Evolutionary conservation across 2,888 invertebrate species (phyloP).

Genomic region (Ormyrus thymus): DNA sequence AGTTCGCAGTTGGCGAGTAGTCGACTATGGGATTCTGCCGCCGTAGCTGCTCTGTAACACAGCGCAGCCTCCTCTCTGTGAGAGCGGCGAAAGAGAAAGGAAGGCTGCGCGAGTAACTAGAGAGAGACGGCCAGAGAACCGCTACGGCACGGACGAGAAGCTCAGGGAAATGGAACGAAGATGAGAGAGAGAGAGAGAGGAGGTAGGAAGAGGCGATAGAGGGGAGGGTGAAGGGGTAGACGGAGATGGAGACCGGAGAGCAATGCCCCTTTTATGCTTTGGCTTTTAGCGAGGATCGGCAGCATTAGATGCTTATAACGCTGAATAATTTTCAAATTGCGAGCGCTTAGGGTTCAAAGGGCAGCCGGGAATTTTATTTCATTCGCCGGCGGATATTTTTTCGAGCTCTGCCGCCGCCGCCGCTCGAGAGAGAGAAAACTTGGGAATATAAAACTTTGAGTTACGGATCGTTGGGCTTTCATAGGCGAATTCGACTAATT

Average conservation of each 20-base stretch:
- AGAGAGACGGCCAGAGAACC: slow-evolving; percentile 11
- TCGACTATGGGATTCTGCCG: slow-evolving; percentile 28
- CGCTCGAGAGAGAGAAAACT: no score
- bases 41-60: slow-evolving; percentile 23
- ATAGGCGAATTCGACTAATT: no score
- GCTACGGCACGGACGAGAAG: slow-evolving; percentile 37
- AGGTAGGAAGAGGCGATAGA: slow-evolving; percentile 23
- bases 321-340: slow-evolving; percentile 23
- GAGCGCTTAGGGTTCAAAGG: not conserved
- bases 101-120: slow-evolving; percentile 39
- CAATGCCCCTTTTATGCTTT: slow-evolving; percentile 54
- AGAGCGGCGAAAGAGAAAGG: slow-evolving; percentile 51
- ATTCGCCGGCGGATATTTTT: not conserved
- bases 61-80: slow-evolving; percentile 34
- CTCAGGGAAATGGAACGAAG: slow-evolving; percentile 51
- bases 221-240: slow-evolving; percentile 27
- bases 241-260: slow-evolving; percentile 27
- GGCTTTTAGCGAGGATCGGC: slow-evolving; percentile 1
- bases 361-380: not conserved
- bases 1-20: not conserved
- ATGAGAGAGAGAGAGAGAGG: slow-evolving; percentile 42
- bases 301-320: slow-evolving; percentile 14
- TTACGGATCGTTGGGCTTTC: no score
- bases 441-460: no score
- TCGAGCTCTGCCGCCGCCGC: not conserved